phyloP scores from a whole-genome alignment of 2,113 vertebrate genomes.

The Bombycilla garrulus region DNA sequence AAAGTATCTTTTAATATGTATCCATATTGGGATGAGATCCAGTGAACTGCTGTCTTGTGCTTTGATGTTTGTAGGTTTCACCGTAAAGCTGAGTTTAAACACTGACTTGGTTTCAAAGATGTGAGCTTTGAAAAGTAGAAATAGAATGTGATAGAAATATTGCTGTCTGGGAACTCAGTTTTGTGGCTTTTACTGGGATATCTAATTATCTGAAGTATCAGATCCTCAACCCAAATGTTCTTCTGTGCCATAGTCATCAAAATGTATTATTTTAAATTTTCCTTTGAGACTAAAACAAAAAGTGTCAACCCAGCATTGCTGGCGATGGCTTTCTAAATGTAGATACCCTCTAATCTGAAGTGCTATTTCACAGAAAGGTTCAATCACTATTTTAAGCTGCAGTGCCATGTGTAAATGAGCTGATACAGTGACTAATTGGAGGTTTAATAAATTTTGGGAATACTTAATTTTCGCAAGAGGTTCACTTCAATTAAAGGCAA shows the following conservation, averaged over 20 bases:
- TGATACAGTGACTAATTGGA: neutral
- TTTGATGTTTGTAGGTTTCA: neutral
- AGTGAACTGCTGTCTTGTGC: neutral
- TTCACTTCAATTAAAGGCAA: neutral
- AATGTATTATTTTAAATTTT: neutral
- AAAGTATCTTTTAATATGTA: neutral
- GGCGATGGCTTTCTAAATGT: neutral
- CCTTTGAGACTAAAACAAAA: neutral
- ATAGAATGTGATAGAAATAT: neutral
- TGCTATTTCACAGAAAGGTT: neutral
- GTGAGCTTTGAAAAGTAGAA: neutral
- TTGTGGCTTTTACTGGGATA: neutral
- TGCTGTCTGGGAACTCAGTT: neutral
- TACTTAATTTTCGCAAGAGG: neutral
- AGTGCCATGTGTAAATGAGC: neutral
- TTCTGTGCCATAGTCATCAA: neutral
- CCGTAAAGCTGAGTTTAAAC: neutral
- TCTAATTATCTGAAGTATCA: neutral
- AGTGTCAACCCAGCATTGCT: neutral
- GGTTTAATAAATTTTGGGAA: slow-evolving; percentile 6
- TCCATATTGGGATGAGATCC: neutral
- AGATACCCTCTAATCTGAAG: neutral
- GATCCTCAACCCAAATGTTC: neutral
- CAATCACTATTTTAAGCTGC: neutral
- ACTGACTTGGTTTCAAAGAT: neutral